Conservation (phyloP, 2,797 vertebrate genomes). For the Diceros bicornis region DNA sequence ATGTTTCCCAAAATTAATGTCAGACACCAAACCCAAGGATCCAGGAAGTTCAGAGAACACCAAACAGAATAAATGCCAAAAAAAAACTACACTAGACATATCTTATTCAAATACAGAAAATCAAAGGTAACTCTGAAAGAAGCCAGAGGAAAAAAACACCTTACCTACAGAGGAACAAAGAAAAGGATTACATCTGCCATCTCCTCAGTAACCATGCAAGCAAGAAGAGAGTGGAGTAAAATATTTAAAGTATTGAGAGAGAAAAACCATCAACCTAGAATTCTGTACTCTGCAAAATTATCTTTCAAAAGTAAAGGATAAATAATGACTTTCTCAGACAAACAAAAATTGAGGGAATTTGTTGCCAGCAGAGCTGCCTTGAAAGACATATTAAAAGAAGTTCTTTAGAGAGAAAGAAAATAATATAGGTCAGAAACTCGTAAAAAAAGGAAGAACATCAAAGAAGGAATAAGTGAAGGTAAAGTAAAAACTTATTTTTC, state of each 20-base stretch:
- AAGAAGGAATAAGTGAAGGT: background rate
- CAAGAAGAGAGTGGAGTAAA: background rate
- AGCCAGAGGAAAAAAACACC: background rate
- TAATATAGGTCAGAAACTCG: too few relatives aligned
- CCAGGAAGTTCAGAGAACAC: background rate
- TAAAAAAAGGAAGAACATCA: too few relatives aligned
- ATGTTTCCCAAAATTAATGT: background rate
- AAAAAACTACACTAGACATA: background rate
- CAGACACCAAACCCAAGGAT: background rate
- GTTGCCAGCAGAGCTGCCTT: too few relatives aligned
- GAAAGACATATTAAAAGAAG: too few relatives aligned
- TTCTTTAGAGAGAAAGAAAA: too few relatives aligned
- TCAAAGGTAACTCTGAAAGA: background rate
- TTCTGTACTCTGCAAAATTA: background rate
- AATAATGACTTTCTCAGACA: too few relatives aligned
- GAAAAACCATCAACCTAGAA: background rate
- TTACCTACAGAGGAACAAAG: background rate
- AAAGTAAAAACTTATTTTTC: background rate
- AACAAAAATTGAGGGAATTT: too few relatives aligned
- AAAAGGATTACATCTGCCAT: background rate
- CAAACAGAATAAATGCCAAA: background rate
- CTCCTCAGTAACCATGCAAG: background rate
- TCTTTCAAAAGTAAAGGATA: too few relatives aligned
- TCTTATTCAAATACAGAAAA: background rate
- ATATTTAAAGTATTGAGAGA: background rate